Percentiles rank a stretch among this genome's conserved stretches.
phyloP scores from a whole-genome alignment of 2,797 vertebrate species.

The Melanotaenia maccullochi region DNA sequence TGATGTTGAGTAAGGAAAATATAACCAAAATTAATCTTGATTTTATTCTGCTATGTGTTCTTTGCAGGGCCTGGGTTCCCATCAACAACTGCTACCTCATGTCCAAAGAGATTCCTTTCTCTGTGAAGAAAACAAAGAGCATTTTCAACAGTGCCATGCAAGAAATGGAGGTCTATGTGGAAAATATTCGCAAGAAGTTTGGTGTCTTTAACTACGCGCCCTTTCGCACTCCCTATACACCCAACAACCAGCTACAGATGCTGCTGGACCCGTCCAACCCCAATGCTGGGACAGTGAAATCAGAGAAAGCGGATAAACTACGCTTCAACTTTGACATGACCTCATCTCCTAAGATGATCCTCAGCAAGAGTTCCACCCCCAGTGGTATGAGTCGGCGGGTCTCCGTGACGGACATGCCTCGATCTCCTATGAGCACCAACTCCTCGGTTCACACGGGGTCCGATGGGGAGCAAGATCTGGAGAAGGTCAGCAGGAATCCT shows the following conservation, averaged over 20 bases:
- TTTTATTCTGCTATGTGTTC: slow-evolving; percentile 27
- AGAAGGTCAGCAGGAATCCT: slow-evolving; percentile 87
- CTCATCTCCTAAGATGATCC: slow-evolving; percentile 94
- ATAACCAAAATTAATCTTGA: background rate
- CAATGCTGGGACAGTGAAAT: slow-evolving; percentile 90
- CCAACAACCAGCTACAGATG: slow-evolving; percentile 98
- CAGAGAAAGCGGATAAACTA: slow-evolving; percentile 94
- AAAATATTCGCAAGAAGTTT: slow-evolving; percentile 96
- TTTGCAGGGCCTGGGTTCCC: slow-evolving; percentile 95
- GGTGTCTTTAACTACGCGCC: slow-evolving; percentile 98
- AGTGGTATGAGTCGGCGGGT: slow-evolving; percentile 88
- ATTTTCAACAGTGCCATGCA: slow-evolving; percentile 99
- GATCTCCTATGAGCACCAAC: slow-evolving; percentile 98
- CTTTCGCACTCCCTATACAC: slow-evolving; percentile 97
- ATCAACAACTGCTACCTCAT: slow-evolving; percentile 99
- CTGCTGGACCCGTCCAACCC: slow-evolving; percentile 93
- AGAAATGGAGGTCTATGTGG: slow-evolving; percentile 99
- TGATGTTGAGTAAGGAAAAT: background rate
- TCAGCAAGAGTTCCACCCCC: slow-evolving; percentile 89
- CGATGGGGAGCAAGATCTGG: slow-evolving; percentile 91
- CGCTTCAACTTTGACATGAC: slow-evolving; percentile 97
- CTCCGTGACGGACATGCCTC: slow-evolving; percentile 94
- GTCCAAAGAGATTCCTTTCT: slow-evolving; percentile 99
- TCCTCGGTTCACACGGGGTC: slow-evolving; percentile 98
- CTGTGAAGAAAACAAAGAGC: slow-evolving; percentile 99